Evolutionary conservation across 2,113 vertebrate species (phyloP).

Genomic region (Phalacrocorax pelagicus): DNA sequence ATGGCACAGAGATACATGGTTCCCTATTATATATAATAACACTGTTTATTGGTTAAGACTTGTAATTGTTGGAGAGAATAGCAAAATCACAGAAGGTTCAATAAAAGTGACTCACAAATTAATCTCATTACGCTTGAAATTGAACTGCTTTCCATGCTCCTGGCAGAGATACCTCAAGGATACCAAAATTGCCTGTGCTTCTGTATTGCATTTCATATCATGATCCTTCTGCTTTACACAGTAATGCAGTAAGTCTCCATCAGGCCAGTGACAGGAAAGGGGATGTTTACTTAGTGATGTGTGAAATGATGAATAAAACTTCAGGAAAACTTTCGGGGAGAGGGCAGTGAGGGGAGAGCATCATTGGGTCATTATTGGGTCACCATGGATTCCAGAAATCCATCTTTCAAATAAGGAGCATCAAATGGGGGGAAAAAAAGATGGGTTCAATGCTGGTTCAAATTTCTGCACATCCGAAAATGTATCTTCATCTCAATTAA

Average conservation of each 20-base stretch:
- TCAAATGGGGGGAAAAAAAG: not conserved
- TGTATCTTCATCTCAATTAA: constrained; percentile 38
- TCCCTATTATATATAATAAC: not conserved
- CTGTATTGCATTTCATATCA: not conserved
- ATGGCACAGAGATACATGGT: constrained; percentile 26
- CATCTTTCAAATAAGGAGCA: not conserved
- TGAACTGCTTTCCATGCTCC: constrained; percentile 18
- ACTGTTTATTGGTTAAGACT: constrained; percentile 11
- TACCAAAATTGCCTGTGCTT: constrained; percentile 1
- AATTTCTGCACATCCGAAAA: constrained; percentile 1
- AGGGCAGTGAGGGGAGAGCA: not conserved
- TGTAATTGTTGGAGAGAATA: constrained; percentile 17
- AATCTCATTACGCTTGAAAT: constrained; percentile 51
- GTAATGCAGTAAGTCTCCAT: not conserved
- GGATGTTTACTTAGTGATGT: not conserved
- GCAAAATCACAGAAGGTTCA: constrained; percentile 67
- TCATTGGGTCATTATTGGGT: not conserved
- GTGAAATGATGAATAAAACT: constrained; percentile 31
- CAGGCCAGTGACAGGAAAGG: not conserved
- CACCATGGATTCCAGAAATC: not conserved
- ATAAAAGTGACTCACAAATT: constrained; percentile 59
- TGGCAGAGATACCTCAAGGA: constrained; percentile 30
- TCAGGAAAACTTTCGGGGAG: not conserved
- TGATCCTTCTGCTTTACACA: not conserved
- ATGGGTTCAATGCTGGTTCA: not conserved